Conservation (phyloP, 2,888 invertebrate genomes). For the Drosophila mimetica region DNA sequence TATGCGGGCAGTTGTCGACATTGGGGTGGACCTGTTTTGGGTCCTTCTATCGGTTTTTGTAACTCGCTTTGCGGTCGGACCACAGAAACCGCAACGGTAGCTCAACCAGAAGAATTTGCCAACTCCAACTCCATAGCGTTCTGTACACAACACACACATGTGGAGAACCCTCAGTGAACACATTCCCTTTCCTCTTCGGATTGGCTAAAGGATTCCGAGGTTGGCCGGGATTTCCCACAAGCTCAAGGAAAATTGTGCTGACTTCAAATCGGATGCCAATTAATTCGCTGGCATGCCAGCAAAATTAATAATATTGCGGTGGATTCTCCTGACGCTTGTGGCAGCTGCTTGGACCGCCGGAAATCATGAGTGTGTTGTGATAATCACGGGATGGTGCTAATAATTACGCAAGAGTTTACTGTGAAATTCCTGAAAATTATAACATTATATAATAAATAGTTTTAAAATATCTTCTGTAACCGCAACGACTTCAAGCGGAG, state of each 20-base stretch:
- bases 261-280: slow-evolving; percentile 35
- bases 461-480: too few relatives aligned
- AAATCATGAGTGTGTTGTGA: not conserved
- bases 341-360: not conserved
- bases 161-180: not conserved
- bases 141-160: slow-evolving; percentile 9
- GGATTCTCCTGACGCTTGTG: not conserved
- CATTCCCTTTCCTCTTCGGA: not conserved
- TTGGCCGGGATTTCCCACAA: not conserved
- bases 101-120: slow-evolving; percentile 45
- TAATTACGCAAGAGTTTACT: not conserved
- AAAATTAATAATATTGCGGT: slow-evolving; percentile 32
- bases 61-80: slow-evolving; percentile 46
- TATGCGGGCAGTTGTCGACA: slow-evolving; percentile 41
- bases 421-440: not conserved
- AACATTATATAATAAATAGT: not conserved
- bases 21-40: slow-evolving; percentile 28
- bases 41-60: slow-evolving; percentile 15
- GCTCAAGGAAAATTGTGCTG: not conserved
- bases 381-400: not conserved
- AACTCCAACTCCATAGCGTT: not conserved
- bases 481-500: too few relatives aligned
- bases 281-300: slow-evolving; percentile 17
- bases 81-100: slow-evolving; percentile 48
- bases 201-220: slow-evolving; percentile 1